These are phyloP conservation scores for Halcyon senegalensis DNA, from an alignment of 2,113 vertebrate species.

Conservation along the genomic window DNA sequence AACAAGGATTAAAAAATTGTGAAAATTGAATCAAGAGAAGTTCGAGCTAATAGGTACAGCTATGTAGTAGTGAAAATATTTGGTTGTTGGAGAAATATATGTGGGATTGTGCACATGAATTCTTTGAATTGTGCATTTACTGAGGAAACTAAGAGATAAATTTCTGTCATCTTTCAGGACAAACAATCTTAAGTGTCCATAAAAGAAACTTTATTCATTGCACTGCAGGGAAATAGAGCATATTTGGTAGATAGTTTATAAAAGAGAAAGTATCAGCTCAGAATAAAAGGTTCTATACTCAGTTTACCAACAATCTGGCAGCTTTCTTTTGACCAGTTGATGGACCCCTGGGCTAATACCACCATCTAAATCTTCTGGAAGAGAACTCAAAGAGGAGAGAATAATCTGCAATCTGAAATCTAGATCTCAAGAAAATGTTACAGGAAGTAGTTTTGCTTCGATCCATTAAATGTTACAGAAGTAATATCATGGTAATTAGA, in stretches of 20 bases:
- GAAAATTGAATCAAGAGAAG: not conserved
- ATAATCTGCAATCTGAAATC: not conserved
- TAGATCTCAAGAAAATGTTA: not conserved
- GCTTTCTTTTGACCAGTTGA: slow-evolving; percentile 26
- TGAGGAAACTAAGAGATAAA: not conserved
- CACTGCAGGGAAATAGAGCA: fast-evolving
- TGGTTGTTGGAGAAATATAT: not conserved
- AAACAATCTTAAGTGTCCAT: not conserved
- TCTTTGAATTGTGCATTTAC: not conserved
- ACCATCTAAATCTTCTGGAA: not conserved
- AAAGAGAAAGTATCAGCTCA: not conserved
- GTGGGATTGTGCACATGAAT: not conserved
- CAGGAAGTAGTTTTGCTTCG: not conserved
- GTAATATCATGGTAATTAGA: not conserved
- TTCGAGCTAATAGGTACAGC: not conserved
- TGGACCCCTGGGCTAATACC: not conserved
- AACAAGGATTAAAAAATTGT: not conserved
- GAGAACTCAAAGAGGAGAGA: not conserved
- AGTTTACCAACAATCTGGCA: not conserved
- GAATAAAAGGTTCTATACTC: not conserved
- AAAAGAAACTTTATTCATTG: not conserved
- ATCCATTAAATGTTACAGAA: not conserved
- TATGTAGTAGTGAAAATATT: not conserved
- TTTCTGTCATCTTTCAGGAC: not conserved
- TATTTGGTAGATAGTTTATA: not conserved